Evolutionary conservation across 2,888 invertebrate genomes (phyloP), one percentile per base, ranked within the genome.

Genomic region (Melanostoma mellinum): DNA sequence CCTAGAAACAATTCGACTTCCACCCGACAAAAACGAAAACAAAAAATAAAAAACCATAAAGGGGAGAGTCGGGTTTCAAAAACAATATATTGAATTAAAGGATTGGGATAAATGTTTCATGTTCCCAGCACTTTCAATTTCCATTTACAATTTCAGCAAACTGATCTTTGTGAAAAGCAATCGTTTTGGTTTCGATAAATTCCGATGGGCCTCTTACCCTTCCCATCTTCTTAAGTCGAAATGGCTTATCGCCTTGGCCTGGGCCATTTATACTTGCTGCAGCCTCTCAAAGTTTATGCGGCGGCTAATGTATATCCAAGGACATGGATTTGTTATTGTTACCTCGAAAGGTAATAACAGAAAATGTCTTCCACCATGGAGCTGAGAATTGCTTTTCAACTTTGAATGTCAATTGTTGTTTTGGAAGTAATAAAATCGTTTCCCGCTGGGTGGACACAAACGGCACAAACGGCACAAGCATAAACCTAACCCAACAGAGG

Each of bases 381-480:
- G 42, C 60, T 20, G 20, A 65, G 74, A 84, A 84, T 79, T 84
- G 78, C 78, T 84, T 84, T 79, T 78, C 78, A 84, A 84, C 84
- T 84, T 84, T 69, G 74, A 78, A 84, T 84, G 84, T 79, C 84
- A 84, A 84, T 78, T 84, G 84, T 69, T 84, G 75, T 84, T 84
- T 74, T 74, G 67, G 71, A 84, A 84, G 84, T 78, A 84, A 84
- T 84, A 84, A 84, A 84, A 84, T 42, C 78, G 78, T 84, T 79
- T 79, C 78, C 84, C 84, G 71, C 69, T 82, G 78, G 84, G 78
- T 79, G 69, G 78, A 71, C 71, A 60, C 33, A 46, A 56, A 71
- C 65, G 32, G 9, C 50, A 63, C n/a, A n/a, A n/a, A 2, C 44
- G 44, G 69, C 76, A 60, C 71, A 77, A 63, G 72, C 50, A 60